Percentiles rank a stretch among this genome's conserved stretches.
These are phyloP conservation scores for Phocoena phocoena DNA, from an alignment of 2,113 vertebrate species.

Conservation along the genomic window DNA sequence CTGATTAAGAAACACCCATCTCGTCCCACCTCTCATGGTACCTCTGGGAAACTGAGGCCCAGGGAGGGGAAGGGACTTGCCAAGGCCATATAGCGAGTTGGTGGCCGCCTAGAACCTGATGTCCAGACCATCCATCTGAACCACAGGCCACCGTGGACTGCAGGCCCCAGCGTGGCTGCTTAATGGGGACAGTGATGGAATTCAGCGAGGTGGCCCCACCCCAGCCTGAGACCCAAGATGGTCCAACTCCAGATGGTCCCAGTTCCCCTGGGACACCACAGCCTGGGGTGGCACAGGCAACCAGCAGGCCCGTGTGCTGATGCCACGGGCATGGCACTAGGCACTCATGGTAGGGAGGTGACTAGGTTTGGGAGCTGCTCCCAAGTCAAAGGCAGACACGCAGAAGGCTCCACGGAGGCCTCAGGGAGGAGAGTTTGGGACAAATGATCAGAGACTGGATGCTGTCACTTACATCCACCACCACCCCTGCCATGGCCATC, in stretches of 20 bases:
- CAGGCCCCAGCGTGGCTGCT: background rate
- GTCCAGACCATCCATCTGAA: background rate
- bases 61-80: background rate
- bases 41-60: background rate
- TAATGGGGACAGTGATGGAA: background rate
- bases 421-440: background rate
- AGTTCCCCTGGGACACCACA: background rate
- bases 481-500: rapidly evolving
- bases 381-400: background rate
- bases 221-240: background rate
- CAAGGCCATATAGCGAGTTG: background rate
- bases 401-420: background rate
- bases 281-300: background rate
- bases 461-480: background rate
- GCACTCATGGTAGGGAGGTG: rapidly evolving
- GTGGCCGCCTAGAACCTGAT: background rate
- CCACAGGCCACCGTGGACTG: background rate
- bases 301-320: background rate
- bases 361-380: background rate
- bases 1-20: background rate
- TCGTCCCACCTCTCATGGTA: background rate
- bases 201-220: background rate
- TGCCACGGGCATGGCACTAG: background rate
- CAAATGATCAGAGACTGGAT: background rate
- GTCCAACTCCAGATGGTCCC: background rate